Base-by-base conservation (phyloP, 1,140 invertebrate genomes). In the Ephestia elutella region DNA sequence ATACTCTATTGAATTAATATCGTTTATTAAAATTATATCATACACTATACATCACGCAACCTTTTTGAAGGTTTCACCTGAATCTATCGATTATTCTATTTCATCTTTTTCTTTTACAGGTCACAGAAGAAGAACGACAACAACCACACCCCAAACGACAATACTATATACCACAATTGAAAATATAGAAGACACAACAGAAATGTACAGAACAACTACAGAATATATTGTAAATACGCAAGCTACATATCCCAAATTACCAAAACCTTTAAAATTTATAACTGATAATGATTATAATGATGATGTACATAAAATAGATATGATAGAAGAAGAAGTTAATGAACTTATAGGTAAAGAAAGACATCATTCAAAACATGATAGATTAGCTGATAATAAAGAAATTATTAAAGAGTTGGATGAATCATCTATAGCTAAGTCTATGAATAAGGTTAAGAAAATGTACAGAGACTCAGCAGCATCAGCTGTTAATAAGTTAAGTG, bases 391-490 rank as follows among this genome's bases (percentile, higher is more conserved):
- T 66, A 80, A 76, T 68, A 80, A 76, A 75, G 82, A 87, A 78
- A 63, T 81, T 25, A 57, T 72, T 56, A 55, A 74, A 55, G 75
- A 83, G 60, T 56, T 86, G 71, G 82, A 84, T 58, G 80, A 86
- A 61, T 38, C 62, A 51, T 70, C 77, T 57, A 59, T 87, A 64
- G 50, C 78, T 54, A 87, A 83, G 54, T 76, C 79, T 54, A 63
- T 78, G 60, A 86, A 80, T 83, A 86, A 81, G 77, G 73, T 82
- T 76, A 88, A 88, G 68, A 88, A 86, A 83, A 82, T 88, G 81
- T 86, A 88, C 63, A 88, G 86, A 82, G 83, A 88, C 66, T 80
- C 82, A 13, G 62, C 76, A 21, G 74, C 68, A 11, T 85, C 81
- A 10, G 69, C 68, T 58, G 72, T 75, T 65, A 88, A 88, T 82